These are phyloP conservation scores for Poecilia picta DNA, from an alignment of 2,797 vertebrate genomes.

Conservation along the genomic window DNA sequence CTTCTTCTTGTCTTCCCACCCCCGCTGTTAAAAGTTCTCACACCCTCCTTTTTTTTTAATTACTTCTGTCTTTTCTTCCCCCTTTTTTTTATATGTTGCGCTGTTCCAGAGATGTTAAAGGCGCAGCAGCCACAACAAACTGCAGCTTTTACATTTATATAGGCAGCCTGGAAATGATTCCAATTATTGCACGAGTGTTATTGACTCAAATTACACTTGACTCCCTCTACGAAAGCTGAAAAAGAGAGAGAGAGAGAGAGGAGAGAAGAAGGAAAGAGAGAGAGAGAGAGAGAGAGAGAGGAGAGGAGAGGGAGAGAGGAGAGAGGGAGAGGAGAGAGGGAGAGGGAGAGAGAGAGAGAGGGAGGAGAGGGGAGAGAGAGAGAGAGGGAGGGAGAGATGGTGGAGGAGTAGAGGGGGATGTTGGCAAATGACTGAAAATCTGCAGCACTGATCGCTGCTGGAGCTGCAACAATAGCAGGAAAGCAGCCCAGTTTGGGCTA, in stretches of 20 bases:
- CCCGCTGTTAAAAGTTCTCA: constrained; percentile 74
- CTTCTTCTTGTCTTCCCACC: constrained; percentile 45
- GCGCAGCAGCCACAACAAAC: neutral
- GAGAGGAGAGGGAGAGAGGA: too few relatives aligned
- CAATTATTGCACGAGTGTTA: constrained; percentile 50
- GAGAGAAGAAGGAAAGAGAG: too few relatives aligned
- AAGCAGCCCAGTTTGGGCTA: constrained; percentile 19
- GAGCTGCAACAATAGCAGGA: constrained; percentile 23
- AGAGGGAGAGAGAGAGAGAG: too few relatives aligned
- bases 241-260: too few relatives aligned
- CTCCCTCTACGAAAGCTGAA: constrained; percentile 31
- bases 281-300: too few relatives aligned
- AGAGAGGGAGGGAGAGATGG: too few relatives aligned
- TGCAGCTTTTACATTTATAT: neutral
- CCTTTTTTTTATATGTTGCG: constrained; percentile 2
- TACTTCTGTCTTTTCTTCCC: constrained; percentile 30
- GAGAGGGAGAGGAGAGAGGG: too few relatives aligned
- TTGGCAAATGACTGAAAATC: neutral
- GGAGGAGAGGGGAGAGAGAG: too few relatives aligned
- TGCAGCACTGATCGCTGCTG: constrained; percentile 15
- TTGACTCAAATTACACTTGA: constrained; percentile 43
- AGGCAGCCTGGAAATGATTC: neutral
- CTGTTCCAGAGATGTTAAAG: constrained; percentile 6
- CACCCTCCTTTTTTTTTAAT: constrained; percentile 29
- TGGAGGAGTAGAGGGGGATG: too few relatives aligned